phyloP scores from a whole-genome alignment of 23 tunicate species.

The Trididemnum clinides region DNA sequence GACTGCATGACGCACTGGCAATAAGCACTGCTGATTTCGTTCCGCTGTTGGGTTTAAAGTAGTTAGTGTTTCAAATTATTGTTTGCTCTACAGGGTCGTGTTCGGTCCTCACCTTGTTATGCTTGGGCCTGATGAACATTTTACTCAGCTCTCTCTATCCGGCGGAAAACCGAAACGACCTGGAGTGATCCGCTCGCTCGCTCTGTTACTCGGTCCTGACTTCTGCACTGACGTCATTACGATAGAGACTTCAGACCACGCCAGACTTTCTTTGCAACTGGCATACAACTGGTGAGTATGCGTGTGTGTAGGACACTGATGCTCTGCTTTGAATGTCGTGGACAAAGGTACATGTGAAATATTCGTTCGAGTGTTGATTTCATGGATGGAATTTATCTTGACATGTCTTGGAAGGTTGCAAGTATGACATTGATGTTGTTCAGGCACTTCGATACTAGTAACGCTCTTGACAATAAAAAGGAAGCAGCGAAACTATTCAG shows the following conservation, averaged over 20 bases:
- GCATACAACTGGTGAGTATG: slow-evolving; percentile 88
- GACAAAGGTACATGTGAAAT: too few relatives aligned
- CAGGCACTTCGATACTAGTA: slow-evolving; percentile 78
- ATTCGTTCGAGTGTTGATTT: too few relatives aligned
- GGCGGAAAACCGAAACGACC: slow-evolving; percentile 97
- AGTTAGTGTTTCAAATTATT: too few relatives aligned
- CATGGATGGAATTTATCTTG: too few relatives aligned
- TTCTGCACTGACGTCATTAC: slow-evolving; percentile 97
- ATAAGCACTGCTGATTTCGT: too few relatives aligned
- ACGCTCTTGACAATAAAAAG: slow-evolving; percentile 51
- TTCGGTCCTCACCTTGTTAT: slow-evolving; percentile 97
- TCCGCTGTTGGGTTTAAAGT: too few relatives aligned
- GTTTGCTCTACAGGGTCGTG: slow-evolving; percentile 56
- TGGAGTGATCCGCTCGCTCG: slow-evolving; percentile 81
- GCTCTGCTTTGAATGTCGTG: not conserved
- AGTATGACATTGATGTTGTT: too few relatives aligned
- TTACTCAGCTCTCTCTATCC: slow-evolving; percentile 92
- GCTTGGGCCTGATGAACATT: slow-evolving; percentile 97
- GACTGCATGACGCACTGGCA: too few relatives aligned
- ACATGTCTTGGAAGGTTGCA: too few relatives aligned
- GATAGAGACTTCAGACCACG: slow-evolving; percentile 96
- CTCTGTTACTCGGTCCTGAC: slow-evolving; percentile 94
- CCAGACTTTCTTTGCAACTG: slow-evolving; percentile 84
- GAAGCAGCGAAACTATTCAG: slow-evolving; percentile 89
- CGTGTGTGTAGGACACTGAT: slow-evolving; percentile 4